A percentile compares a stretch with the other conserved stretches of the same genome.
Conservation (phyloP, 2,797 vertebrate genomes). For the Pteronotus mesoamericanus region DNA sequence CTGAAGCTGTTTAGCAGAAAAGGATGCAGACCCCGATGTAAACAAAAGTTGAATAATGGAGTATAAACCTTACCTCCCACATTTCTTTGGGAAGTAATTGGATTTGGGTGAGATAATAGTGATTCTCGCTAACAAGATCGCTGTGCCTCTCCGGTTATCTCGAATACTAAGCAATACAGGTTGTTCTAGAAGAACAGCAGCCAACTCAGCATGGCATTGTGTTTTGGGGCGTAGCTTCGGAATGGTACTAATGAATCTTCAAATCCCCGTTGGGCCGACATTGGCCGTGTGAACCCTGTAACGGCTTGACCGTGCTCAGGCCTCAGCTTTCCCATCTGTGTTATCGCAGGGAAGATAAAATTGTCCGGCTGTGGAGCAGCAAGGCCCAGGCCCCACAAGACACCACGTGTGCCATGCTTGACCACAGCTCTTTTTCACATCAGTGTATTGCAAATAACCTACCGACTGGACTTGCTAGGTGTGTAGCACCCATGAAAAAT, state of each 20-base stretch:
- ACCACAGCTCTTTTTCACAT: too few species aligned
- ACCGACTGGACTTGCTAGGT: background rate
- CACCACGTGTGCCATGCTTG: fast-evolving
- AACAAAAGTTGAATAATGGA: slow-evolving; percentile 28
- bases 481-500: background rate
- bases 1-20: slow-evolving; percentile 43
- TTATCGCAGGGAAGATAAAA: fast-evolving
- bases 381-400: fast-evolving
- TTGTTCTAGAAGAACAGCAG: background rate
- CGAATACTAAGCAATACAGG: background rate
- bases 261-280: background rate
- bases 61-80: background rate
- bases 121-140: background rate
- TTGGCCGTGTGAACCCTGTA: fast-evolving
- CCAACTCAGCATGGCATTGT: too few species aligned
- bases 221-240: background rate
- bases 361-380: fast-evolving
- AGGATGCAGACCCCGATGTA: background rate
- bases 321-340: background rate
- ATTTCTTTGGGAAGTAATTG: slow-evolving; percentile 38
- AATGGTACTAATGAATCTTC: background rate
- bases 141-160: background rate
- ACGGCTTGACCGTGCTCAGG: too few species aligned
- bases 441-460: fast-evolving
- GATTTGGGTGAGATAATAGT: background rate